Evolutionary conservation across 2,113 vertebrate genomes (phyloP).

Genomic region (Platichthys stellatus): DNA sequence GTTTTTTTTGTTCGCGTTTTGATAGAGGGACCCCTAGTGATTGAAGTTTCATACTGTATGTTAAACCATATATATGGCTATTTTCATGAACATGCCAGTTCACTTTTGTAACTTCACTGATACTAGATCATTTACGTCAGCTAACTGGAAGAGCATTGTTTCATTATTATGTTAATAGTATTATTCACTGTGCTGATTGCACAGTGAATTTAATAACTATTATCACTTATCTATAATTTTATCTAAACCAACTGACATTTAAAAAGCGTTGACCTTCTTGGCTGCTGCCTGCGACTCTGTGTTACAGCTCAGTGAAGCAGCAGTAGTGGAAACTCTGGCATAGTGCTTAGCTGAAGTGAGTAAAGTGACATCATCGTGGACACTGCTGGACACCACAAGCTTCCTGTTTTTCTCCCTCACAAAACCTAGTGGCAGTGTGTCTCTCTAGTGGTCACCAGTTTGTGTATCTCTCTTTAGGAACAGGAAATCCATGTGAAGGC

Average conservation of each 20-base stretch:
- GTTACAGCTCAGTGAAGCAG: background rate
- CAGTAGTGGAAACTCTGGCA: conserved; percentile 30
- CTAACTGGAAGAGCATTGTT: background rate
- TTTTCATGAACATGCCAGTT: too few species aligned
- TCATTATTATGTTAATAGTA: background rate
- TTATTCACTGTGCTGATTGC: background rate
- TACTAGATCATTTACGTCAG: background rate
- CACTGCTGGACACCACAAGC: conserved; percentile 33
- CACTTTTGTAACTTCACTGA: background rate
- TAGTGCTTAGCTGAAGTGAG: conserved; percentile 21
- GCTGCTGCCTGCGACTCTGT: background rate
- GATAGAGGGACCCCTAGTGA: too few species aligned
- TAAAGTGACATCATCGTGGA: conserved; percentile 59
- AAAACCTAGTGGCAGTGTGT: conserved; percentile 47
- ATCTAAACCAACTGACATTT: background rate
- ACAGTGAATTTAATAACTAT: background rate
- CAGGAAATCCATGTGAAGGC: conserved; percentile 51
- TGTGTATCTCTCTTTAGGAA: conserved; percentile 61
- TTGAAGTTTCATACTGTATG: too few species aligned
- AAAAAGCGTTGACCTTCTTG: background rate
- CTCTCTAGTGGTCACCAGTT: conserved; percentile 28
- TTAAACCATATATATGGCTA: too few species aligned
- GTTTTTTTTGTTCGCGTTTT: too few species aligned
- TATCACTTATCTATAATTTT: background rate
- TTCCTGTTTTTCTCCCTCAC: conserved; percentile 41